Percentiles rank a stretch among this genome's conserved stretches.
These are phyloP conservation scores for Clarias macrocephalus DNA, from an alignment of 2,113 vertebrate species.

Conservation along the genomic window DNA sequence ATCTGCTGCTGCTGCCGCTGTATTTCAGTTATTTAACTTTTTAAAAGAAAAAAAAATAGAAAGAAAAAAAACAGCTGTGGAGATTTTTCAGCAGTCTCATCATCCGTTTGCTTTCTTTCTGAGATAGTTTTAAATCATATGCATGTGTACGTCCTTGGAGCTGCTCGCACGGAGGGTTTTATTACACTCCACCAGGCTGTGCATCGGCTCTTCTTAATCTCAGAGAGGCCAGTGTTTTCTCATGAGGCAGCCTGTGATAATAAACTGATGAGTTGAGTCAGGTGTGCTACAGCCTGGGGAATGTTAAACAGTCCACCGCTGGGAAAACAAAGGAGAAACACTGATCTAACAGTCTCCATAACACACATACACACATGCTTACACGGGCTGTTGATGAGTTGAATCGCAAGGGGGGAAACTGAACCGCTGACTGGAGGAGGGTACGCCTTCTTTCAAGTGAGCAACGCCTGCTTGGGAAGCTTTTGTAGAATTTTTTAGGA, in stretches of 20 bases:
- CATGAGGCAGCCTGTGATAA: constrained; percentile 16
- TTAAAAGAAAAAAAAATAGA: neutral
- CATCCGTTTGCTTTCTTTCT: constrained; percentile 29
- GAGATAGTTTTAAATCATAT: neutral
- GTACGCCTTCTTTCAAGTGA: neutral
- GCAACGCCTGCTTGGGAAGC: neutral
- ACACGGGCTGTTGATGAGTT: neutral
- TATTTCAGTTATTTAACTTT: neutral
- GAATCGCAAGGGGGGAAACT: neutral
- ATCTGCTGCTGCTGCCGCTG: neutral
- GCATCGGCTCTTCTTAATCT: constrained; percentile 25
- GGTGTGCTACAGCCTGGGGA: constrained; percentile 14
- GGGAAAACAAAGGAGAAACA: constrained; percentile 14
- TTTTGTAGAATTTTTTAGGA: neutral
- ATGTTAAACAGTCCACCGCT: constrained; percentile 14
- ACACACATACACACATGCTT: neutral
- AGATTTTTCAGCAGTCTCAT: neutral
- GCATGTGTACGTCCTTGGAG: constrained; percentile 25
- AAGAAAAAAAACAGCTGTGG: neutral
- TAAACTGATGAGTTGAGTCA: constrained; percentile 16
- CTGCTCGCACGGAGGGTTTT: neutral
- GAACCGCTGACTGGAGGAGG: neutral
- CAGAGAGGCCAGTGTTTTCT: constrained; percentile 12
- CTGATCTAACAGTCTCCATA: neutral
- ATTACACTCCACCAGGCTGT: constrained; percentile 24